Evolutionary conservation across 2,888 invertebrate genomes (phyloP), one percentile per base, ranked within the genome.

Genomic region (Ellobium chinense): DNA sequence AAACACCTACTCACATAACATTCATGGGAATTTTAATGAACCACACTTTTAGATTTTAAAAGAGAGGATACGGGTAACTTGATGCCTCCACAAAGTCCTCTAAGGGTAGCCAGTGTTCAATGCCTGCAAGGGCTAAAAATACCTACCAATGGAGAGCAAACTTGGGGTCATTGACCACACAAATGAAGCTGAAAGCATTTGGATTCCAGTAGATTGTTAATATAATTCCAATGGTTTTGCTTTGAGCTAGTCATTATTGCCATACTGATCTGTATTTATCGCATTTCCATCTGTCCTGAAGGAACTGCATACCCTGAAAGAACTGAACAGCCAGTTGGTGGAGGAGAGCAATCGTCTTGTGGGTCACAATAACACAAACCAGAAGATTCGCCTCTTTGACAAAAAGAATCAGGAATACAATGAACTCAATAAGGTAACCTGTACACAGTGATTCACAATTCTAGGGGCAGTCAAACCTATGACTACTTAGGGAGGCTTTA

Each of bases 361-460:
- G 29, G 83, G 83, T 14, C 82, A 83, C 29, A 68, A 73, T 54
- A 83, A 83, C 58, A 76, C 72, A 5, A 58, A 69, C 2, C 83
- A 83, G 70, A 83, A 83, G 58, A 68, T 83, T 24, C 75, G 56
- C 18, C 74, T 77, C 54, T 58, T 81, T 36, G 70, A 81, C 68
- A 76, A 78, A 46, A 72, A 79, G 29, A 78, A 81, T 24, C 66
- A 46, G 21, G 81, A 83, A 12, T 79, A 79, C 60, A 81, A 83
- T 54, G 65, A 73, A 56, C 56, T 83, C 9, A 78, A 80, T 39
- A 78, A 75, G 75, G 83, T 83, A 21, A 37, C 9, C n/a, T n/a
- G n/a, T n/a, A n/a, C n/a, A n/a, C n/a, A n/a, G n/a, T n/a, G n/a
- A n/a, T n/a, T n/a, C n/a, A n/a, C n/a, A n/a, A 46, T 46, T 7